These are phyloP conservation scores for Antidorcas marsupialis DNA, from an alignment of 2,113 vertebrate genomes.

Conservation along the genomic window DNA sequence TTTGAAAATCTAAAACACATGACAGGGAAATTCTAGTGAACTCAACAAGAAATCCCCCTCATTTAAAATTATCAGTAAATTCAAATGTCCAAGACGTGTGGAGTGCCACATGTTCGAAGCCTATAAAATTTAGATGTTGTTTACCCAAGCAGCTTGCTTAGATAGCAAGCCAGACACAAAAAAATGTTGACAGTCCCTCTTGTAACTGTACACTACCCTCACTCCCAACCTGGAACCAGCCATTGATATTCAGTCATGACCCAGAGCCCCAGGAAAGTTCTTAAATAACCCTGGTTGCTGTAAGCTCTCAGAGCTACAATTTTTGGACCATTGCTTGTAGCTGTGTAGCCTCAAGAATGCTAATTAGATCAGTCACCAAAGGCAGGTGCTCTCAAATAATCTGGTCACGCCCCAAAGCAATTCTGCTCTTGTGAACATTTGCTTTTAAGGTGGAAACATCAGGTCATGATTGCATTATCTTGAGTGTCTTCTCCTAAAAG, in stretches of 20 bases:
- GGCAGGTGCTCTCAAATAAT: not conserved
- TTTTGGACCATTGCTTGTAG: not conserved
- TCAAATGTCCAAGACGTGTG: not conserved
- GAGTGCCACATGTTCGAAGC: conserved; percentile 17
- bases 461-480: not conserved
- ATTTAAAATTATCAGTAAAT: conserved; percentile 59
- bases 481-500: not conserved
- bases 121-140: conserved; percentile 45
- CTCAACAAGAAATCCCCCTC: conserved; percentile 49
- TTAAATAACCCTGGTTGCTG: conserved; percentile 28
- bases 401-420: not conserved
- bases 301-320: conserved; percentile 23
- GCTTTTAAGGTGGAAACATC: not conserved
- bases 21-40: conserved; percentile 50
- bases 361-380: conserved; percentile 29
- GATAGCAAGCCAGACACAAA: conserved; percentile 35
- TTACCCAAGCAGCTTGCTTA: conserved; percentile 51
- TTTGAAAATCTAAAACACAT: conserved; percentile 76
- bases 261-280: conserved; percentile 49
- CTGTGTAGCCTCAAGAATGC: not conserved
- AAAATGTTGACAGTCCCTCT: conserved; percentile 40
- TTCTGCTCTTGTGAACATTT: not conserved
- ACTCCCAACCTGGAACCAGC: conserved; percentile 34
- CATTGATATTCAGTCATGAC: conserved; percentile 56
- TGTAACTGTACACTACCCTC: conserved; percentile 56